Evolutionary conservation across 2,888 invertebrate genomes (phyloP), one percentile per base, ranked within the genome.

Genomic region (Linyphia triangularis): DNA sequence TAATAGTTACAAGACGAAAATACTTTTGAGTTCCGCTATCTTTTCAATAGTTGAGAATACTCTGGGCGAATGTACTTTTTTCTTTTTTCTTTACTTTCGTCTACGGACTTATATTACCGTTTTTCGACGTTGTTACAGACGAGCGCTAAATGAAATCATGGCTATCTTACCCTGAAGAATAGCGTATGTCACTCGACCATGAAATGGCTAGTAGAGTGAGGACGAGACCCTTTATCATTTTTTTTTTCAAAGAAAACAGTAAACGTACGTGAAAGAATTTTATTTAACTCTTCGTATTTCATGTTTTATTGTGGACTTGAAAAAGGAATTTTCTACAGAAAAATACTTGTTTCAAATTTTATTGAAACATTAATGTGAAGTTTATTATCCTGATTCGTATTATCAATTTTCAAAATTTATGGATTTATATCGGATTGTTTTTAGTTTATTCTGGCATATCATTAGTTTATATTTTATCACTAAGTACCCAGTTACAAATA

Each of bases 1-100:
- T 79, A 79, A 79, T 79, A 79, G 79, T 51, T 67, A 28, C 67
- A 67, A 81, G 59, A 61, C 81, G 24, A 28, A 59, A 70, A 81
- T 81, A 70, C 40, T 70, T 81, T 51, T 57, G 33, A 26, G 69
- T 30, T 67, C 51, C 33, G 30, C 81, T 57, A 81, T 81, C 81
- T 81, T 81, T 81, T 70, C 81, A 70, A 70, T 70, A 72, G 43
- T 22, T 22, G 57, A 69, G 51, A 75, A 61, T 75, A 33, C 67
- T 67, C 63, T 24, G 28, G 26, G 24, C 28, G 22, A 13, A 63
- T 19, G 24, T 26, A 13, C 22, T 43, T 16, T 59, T 57, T 73
- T 73, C n/a, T 28, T 19, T 59, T 59, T 37, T 59, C 26, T 30
- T 75, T 43, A 16, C 22, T 59, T 59, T 75, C 30, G 59, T 75